Evolutionary conservation across 1,140 invertebrate genomes (phyloP).

Genomic region (Lutraria rhynchaena): DNA sequence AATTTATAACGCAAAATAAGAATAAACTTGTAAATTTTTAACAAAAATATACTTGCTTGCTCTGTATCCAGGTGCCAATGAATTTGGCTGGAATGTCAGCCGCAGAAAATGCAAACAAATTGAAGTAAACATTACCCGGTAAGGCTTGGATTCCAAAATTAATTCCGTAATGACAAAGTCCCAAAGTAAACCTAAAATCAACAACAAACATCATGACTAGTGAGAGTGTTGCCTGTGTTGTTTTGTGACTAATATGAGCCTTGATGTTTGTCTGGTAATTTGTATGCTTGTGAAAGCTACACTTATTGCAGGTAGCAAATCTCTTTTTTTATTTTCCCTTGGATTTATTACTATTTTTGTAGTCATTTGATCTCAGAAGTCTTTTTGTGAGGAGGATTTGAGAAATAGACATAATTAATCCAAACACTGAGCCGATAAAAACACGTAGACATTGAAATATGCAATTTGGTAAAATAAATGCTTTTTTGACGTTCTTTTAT

Average conservation of each 20-base stretch:
- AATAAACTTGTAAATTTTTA: background rate
- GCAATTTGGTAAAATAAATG: no score
- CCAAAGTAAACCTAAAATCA: background rate
- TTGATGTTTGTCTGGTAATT: no score
- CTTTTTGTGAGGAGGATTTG: background rate
- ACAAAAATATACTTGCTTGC: background rate
- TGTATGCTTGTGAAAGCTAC: background rate
- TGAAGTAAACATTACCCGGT: slow-evolving; percentile 7
- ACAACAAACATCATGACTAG: background rate
- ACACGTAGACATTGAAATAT: no score
- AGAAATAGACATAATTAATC: no score
- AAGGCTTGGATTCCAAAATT: slow-evolving; percentile 4
- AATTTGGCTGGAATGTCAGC: background rate
- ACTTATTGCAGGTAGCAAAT: background rate
- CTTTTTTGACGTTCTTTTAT: no score
- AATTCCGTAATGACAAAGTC: slow-evolving; percentile 12
- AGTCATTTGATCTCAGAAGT: background rate
- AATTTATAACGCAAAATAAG: background rate
- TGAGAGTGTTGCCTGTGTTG: background rate
- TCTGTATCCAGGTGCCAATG: background rate
- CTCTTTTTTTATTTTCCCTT: background rate
- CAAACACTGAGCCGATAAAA: no score
- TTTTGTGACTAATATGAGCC: no score
- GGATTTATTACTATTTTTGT: background rate
- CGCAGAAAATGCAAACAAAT: background rate